A percentile compares a stretch with the other conserved stretches of the same genome.
phyloP scores from a whole-genome alignment of 2,888 invertebrate genomes.

The Arge pagana region DNA sequence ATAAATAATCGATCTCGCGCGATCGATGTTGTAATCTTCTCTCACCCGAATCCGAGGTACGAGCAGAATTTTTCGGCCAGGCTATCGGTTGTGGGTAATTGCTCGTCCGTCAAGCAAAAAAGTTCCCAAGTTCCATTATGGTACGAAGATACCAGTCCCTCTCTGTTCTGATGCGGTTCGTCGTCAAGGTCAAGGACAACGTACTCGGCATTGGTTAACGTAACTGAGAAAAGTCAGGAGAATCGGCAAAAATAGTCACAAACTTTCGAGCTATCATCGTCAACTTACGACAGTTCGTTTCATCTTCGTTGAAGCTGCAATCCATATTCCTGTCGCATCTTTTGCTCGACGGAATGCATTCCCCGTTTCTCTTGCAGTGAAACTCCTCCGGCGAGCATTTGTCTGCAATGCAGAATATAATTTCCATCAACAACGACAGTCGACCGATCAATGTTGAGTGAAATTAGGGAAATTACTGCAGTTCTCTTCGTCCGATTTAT shows the following conservation, averaged over 20 bases:
- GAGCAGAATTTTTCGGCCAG: constrained; percentile 63
- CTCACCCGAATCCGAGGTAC: constrained; percentile 71
- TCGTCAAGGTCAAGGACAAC: constrained; percentile 66
- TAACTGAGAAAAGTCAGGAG: constrained; percentile 62
- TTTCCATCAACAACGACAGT: no score
- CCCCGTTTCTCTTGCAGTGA: constrained; percentile 67
- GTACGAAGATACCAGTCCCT: constrained; percentile 69
- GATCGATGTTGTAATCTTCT: no score
- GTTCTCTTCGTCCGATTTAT: constrained; percentile 74
- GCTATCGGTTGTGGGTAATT: constrained; percentile 61
- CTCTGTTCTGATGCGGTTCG: constrained; percentile 64
- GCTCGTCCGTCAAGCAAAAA: constrained; percentile 62
- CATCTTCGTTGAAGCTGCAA: constrained; percentile 76
- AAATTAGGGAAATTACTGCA: constrained; percentile 65
- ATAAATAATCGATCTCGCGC: not conserved
- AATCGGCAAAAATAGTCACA: not conserved
- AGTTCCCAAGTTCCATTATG: constrained; percentile 69
- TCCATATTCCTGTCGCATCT: constrained; percentile 71
- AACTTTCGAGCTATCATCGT: not conserved
- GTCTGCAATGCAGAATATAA: no score
- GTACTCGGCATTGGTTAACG: constrained; percentile 69
- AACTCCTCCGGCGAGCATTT: constrained; percentile 65
- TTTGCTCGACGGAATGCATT: constrained; percentile 65
- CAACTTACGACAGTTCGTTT: constrained; percentile 75
- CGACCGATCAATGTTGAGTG: no score